Evolutionary conservation across 2,888 invertebrate genomes (phyloP), one percentile per base, ranked within the genome.

Genomic region (Ectemnius lituratus): DNA sequence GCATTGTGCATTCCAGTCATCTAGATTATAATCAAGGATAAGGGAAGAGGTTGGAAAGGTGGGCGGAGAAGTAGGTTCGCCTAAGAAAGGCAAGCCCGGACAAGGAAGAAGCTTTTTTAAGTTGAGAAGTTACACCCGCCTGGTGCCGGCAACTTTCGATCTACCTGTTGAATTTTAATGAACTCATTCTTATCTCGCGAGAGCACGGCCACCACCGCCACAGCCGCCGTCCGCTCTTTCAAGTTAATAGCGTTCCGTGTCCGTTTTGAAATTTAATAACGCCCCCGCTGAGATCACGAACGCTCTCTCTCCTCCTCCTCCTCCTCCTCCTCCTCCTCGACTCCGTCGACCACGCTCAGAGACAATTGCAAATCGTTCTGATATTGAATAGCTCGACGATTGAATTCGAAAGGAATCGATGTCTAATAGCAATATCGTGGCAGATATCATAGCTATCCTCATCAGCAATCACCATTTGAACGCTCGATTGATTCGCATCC

Each of bases 121-220:
- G 72, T 80, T 70, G 67, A 37, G 60, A 68, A 78, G 71, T 69
- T 73, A 67, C 65, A 62, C 16, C 16, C 37, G 27, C 18, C 37
- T 27, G 66, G 66, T 49, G 64, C 60, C 63, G 47, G 56, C 52
- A 62, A 80, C 72, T 80, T 80, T 75, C 75, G 75, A 81, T 76
- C 79, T 79, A 81, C 81, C 78, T 78, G 82, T 82, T 80, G 80
- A 82, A 82, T 78, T 80, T 78, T 80, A 80, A 82, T 73, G 76
- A 80, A 68, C 64, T 70, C 62, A 64, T 75, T 75, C 75, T 82
- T 76, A 78, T 76, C 76, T 66, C 57, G 59, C 45, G 37, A 58
- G 46, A 70, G 62, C 63, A 37, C 20, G 28, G n/a, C 62, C 37
- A n/a, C 20, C 23, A 3, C 20, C 23, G 1, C 0, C 23, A 3